Evolutionary conservation across 2,797 vertebrate genomes (phyloP).

Genomic region (Rhyacichthys aspro): DNA sequence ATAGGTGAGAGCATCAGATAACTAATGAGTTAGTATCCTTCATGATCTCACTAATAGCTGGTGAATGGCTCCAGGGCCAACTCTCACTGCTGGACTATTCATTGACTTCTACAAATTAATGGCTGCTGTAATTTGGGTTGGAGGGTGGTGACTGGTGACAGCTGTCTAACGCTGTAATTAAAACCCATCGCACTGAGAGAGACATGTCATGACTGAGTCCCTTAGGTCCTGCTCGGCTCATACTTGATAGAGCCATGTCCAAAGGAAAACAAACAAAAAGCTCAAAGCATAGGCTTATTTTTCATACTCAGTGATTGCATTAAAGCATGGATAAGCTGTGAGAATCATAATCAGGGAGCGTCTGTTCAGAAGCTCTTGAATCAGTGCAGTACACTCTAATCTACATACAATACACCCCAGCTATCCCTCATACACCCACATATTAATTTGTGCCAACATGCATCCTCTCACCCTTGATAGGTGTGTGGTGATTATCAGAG

Average conservation of each 20-base stretch:
- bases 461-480: slow-evolving; percentile 55
- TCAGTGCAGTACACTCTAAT: slow-evolving; percentile 25
- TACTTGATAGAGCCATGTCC: slow-evolving; percentile 5
- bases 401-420: slow-evolving; percentile 31
- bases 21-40: slow-evolving; percentile 61
- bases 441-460: slow-evolving; percentile 34
- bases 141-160: slow-evolving; percentile 58
- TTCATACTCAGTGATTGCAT: slow-evolving; percentile 17
- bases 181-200: slow-evolving; percentile 50
- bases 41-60: slow-evolving; percentile 67
- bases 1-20: slow-evolving; percentile 26
- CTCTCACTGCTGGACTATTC: slow-evolving; percentile 36
- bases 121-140: slow-evolving; percentile 65
- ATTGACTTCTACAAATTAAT: slow-evolving; percentile 64
- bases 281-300: slow-evolving; percentile 14
- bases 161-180: slow-evolving; percentile 62
- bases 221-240: slow-evolving; percentile 15
- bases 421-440: slow-evolving; percentile 1
- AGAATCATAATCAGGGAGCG: slow-evolving; percentile 37
- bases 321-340: slow-evolving; percentile 28
- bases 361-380: slow-evolving; percentile 16
- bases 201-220: slow-evolving; percentile 22
- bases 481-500: slow-evolving; percentile 45
- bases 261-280: slow-evolving; percentile 12
- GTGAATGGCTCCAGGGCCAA: slow-evolving; percentile 49